Base-by-base conservation (phyloP, 2,888 invertebrate genomes). In the Nemapogon koenigi region DNA sequence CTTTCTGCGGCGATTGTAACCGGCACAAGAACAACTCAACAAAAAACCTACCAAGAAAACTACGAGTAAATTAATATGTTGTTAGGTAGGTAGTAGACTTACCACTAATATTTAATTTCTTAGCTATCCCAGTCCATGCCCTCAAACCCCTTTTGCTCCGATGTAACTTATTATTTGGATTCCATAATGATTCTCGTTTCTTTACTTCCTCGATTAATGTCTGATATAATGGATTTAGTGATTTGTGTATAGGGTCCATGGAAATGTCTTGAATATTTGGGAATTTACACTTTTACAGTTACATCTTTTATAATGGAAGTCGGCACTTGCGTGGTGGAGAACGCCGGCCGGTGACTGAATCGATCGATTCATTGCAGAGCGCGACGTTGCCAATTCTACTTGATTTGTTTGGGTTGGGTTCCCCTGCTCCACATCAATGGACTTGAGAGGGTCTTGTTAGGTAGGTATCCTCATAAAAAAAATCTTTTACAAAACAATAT, bases 341-440 rank as follows among this genome's bases (percentile, higher is more conserved):
- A 22, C 10, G 6, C 22, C 22, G 28, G 11, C 19, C 2, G 7
- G 33, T 10, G n/a, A 33, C 10, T 22, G 11, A 33, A 33, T 33
- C 33, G 33, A 33, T 33, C 19, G 11, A n/a, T 22, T 22, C 10
- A 22, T 10, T 10, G 6, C 4, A 7, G 6, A 10, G 28, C 28
- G 32, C 33, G 33, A 33, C 19, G 33, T 33, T 33, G 33, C 33
- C 33, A 19, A 33, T 10, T 19, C 14, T 33, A n/a, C 18, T 18
- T 33, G 33, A 19, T 33, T 33, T 33, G 33, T 33, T 33, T 33
- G 31, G 31, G 31, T 31, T 31, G 31, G 19, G 11, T n/a, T n/a
- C n/a, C n/a, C n/a, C n/a, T n/a, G n/a, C n/a, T n/a, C n/a, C n/a
- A n/a, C n/a, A n/a, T n/a, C n/a, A n/a, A n/a, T n/a, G n/a, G n/a